These are phyloP conservation scores for Campoplex capitator DNA, from an alignment of 2,888 invertebrate species.

Conservation along the genomic window DNA sequence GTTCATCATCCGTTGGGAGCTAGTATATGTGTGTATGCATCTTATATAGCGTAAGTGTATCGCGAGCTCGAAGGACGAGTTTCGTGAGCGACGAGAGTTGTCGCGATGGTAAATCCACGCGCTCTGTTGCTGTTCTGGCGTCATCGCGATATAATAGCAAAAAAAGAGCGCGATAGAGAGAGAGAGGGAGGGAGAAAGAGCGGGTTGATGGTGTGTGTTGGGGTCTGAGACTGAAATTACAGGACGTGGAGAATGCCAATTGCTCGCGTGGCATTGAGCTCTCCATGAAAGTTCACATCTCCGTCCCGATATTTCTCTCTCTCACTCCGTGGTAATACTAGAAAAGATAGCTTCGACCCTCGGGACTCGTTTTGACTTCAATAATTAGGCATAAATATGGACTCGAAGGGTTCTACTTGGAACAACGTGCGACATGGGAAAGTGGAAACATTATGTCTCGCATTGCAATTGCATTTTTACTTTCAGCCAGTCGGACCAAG, in stretches of 20 bases:
- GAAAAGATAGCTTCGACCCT: not conserved
- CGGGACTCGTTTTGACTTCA: slow-evolving; percentile 24
- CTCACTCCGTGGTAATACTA: not conserved
- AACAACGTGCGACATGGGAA: slow-evolving; percentile 28
- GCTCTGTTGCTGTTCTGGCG: slow-evolving; percentile 48
- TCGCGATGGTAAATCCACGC: slow-evolving; percentile 48
- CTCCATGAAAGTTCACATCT: slow-evolving; percentile 72
- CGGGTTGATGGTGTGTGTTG: slow-evolving; percentile 61
- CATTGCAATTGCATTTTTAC: slow-evolving; percentile 19
- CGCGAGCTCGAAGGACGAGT: slow-evolving; percentile 60
- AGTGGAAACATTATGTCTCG: not conserved
- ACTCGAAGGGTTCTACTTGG: slow-evolving; percentile 21
- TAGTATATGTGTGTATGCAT: not conserved
- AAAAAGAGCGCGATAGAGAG: slow-evolving; percentile 1
- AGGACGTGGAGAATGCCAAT: slow-evolving; percentile 73
- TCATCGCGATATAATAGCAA: slow-evolving; percentile 51
- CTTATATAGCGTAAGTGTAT: slow-evolving; percentile 50
- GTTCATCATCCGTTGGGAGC: not conserved
- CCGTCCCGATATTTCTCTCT: slow-evolving; percentile 64
- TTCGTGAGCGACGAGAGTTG: slow-evolving; percentile 45
- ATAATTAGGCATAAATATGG: slow-evolving; percentile 78
- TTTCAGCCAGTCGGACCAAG: slow-evolving; percentile 14
- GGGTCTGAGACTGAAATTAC: slow-evolving; percentile 77
- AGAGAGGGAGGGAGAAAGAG: slow-evolving; percentile 3
- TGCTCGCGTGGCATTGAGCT: slow-evolving; percentile 75